Evolutionary conservation across 2,113 vertebrate species (phyloP), one percentile per base, ranked within the genome.

Genomic region (Zeus faber): DNA sequence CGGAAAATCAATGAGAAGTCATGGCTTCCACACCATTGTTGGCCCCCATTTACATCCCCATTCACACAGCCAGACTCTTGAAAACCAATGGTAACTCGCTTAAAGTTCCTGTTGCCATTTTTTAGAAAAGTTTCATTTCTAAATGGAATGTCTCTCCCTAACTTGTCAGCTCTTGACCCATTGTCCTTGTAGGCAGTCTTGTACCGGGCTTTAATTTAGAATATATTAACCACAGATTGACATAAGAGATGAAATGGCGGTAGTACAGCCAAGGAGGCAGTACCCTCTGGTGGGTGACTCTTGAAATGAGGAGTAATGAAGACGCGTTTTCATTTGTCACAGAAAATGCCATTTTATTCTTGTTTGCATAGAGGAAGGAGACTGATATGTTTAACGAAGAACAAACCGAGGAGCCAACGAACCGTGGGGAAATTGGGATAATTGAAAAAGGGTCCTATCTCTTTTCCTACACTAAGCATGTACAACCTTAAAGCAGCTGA

Each of bases 401-500:
- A 65, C 74, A 85, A 81, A 62, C 78, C 70, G 73, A 55, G 72
- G 83, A 83, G 79, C 61, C 55, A 47, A 39, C 18, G 21, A 58
- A 57, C 63, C 77, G 66, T 79, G 75, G 79, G 79, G 72, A 83
- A 87, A 87, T 87, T 74, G 79, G 76, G 70, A 76, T 87, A 86
- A 90, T 89, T 84, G 85, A 87, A 86, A 87, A 76, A 71, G 74
- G 54, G 43, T 16, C 60, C 66, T 39, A 49, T 62, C 57, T 65
- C 18, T 64, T 52, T 69, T 54, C 60, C 67, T n/a, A n/a, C 29
- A 1, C 9, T 65, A 51, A 70, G 68, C 76, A 78, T 69, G 67
- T 76, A 74, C 76, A 81, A 70, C 76, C 74, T 80, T 77, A 67
- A 82, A 85, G 81, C 85, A 85, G 86, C 80, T 83, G 77, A 86